phyloP scores from a whole-genome alignment of 2,888 invertebrate species.

The Lepidocyrtoides sp. region DNA sequence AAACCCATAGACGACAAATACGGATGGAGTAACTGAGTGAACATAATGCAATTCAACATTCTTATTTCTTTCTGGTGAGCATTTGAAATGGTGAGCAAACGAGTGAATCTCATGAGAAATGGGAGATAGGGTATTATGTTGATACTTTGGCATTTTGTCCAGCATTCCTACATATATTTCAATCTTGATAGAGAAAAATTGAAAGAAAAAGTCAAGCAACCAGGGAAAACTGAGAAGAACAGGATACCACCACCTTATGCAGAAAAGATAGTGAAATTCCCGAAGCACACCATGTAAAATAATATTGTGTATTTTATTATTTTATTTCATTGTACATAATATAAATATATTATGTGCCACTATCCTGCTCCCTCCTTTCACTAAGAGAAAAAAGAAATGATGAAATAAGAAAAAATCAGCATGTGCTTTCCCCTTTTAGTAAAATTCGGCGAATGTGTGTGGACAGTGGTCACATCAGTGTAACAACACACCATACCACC shows the following conservation, averaged over 20 bases:
- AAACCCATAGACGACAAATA: not conserved
- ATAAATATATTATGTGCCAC: conserved; percentile 10
- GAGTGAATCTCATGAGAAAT: conserved; percentile 14
- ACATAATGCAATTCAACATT: conserved; percentile 64
- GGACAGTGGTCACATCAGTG: conserved; percentile 30
- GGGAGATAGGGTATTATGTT: conserved; percentile 56
- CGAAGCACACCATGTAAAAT: conserved; percentile 53
- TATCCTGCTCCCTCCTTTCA: not conserved
- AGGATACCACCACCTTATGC: not conserved
- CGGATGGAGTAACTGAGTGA: conserved; percentile 56
- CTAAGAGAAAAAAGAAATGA: conserved; percentile 8
- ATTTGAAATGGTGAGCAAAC: not conserved
- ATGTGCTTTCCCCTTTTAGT: conserved; percentile 17
- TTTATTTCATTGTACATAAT: conserved; percentile 43
- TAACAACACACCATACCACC: not conserved
- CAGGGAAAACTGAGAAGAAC: not conserved
- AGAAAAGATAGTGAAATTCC: conserved; percentile 24
- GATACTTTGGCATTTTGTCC: conserved; percentile 66
- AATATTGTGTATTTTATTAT: conserved; percentile 65
- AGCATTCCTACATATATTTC: conserved; percentile 55
- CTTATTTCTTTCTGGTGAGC: not conserved
- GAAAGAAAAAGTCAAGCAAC: conserved; percentile 46
- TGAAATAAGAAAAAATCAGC: not conserved
- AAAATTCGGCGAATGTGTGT: conserved; percentile 22
- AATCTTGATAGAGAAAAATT: conserved; percentile 65